Evolutionary conservation across 2,797 vertebrate genomes (phyloP).

Genomic region (Numenius phaeopus): DNA sequence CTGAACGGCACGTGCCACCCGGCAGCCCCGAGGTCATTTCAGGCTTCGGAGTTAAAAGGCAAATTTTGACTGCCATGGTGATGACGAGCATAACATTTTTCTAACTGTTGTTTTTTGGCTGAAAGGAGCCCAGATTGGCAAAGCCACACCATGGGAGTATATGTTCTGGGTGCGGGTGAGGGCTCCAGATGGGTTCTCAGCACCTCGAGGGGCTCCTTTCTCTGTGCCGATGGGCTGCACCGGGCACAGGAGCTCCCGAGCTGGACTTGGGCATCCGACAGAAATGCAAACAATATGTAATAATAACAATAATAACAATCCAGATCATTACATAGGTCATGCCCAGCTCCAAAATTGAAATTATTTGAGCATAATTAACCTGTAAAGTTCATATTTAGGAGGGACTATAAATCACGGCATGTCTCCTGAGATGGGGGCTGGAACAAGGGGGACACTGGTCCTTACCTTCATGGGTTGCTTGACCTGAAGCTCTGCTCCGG

Average conservation of each 20-base stretch:
- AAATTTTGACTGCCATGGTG: background rate
- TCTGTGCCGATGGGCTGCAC: background rate
- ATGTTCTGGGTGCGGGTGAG: background rate
- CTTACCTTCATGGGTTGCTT: background rate
- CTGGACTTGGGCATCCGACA: fast-evolving
- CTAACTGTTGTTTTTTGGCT: background rate
- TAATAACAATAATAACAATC: background rate
- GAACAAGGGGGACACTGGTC: background rate
- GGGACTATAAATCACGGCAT: background rate
- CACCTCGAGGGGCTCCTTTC: background rate
- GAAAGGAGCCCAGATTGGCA: background rate
- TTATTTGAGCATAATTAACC: background rate
- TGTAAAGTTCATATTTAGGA: background rate
- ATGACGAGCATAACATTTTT: background rate
- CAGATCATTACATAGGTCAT: fast-evolving
- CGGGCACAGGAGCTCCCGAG: background rate
- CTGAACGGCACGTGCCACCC: fast-evolving
- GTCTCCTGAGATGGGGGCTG: background rate
- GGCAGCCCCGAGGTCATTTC: background rate
- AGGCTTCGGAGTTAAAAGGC: background rate
- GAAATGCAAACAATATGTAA: background rate
- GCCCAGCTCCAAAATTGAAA: background rate
- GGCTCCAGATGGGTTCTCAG: background rate
- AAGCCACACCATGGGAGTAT: background rate
- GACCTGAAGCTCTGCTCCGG: background rate